Base-by-base conservation (phyloP, 2,113 vertebrate genomes). In the Cyprinodon tularosa region DNA sequence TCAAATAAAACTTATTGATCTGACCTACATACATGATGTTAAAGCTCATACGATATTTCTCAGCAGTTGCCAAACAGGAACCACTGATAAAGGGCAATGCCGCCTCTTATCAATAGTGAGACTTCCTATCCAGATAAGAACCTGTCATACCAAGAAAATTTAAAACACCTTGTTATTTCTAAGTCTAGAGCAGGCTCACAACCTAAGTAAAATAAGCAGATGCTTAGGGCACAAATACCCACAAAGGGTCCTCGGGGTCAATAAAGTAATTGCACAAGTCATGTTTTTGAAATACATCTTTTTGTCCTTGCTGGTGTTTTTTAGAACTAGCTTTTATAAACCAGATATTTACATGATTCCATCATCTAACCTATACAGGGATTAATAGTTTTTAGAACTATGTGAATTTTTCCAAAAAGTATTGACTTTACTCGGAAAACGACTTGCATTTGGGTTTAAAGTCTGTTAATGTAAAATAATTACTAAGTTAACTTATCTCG, bases 1-100 rank as follows among this genome's bases (percentile, higher is more conserved):
- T n/a, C 3, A 57, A 20, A 20, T 6, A n/a, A 1, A 10, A 38
- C 39, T 10, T 22, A 22, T 12, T 72, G 68, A 29, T 0, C 66
- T 50, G 17, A 68, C 53, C 38, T 57, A 42, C 44, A 71, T 63
- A 66, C 15, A 73, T 66, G 47, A 73, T 71, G 42, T 82, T 29
- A 84, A 80, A 71, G 14, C 48, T 13, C 4, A 39, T 6, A 47
- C 12, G 17, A 36, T 50, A 47, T 62, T 20, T 60, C 9, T 17
- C 6, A 65, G 59, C 11, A 37, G 40, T 29, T 68, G 38, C 4
- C 38, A 15, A 48, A 57, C 2, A 66, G 44, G 65, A 20, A 57
- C 48, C 17, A 7, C 17, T 3, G 17, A 59, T 1, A 14, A 62
- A 37, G 0, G 17, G 11, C 68, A 44, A 65, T n/a, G 9, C n/a